Conservation (phyloP, 1,140 invertebrate species). For the Diachasmimorpha longicaudata region DNA sequence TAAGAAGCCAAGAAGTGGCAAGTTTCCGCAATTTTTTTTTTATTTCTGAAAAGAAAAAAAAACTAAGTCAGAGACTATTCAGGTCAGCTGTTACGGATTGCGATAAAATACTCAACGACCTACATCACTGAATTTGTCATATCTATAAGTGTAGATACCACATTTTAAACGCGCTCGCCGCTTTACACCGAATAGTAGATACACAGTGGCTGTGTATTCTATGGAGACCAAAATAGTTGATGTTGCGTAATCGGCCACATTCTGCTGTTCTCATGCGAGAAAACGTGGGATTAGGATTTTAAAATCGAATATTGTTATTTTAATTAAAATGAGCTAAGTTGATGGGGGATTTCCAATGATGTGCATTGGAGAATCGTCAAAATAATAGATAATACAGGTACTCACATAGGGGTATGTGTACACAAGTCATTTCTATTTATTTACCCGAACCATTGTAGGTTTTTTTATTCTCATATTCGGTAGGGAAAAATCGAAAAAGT, state of each 20-base stretch:
- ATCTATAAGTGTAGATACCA: conserved; percentile 3
- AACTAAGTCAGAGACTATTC: not conserved
- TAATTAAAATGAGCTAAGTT: too few relatives aligned
- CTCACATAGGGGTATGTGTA: not conserved
- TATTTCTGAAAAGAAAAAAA: not conserved
- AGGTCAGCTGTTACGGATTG: not conserved
- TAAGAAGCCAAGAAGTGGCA: not conserved
- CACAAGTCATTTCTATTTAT: not conserved
- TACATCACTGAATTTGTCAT: conserved; percentile 21
- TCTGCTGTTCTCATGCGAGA: not conserved
- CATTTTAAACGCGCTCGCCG: not conserved
- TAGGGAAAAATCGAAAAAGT: not conserved
- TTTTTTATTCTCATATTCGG: not conserved
- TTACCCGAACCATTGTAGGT: not conserved
- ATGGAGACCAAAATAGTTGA: not conserved
- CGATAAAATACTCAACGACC: conserved; percentile 25
- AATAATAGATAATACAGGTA: too few relatives aligned
- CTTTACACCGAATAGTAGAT: not conserved
- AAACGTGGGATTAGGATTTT: not conserved
- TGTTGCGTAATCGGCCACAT: not conserved
- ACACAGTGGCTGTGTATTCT: not conserved
- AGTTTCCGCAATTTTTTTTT: not conserved
- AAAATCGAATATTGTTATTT: too few relatives aligned
- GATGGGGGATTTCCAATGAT: too few relatives aligned
- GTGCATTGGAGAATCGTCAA: too few relatives aligned